phyloP scores from a whole-genome alignment of 1,140 invertebrate species.

The Drosophila subpulchrella region DNA sequence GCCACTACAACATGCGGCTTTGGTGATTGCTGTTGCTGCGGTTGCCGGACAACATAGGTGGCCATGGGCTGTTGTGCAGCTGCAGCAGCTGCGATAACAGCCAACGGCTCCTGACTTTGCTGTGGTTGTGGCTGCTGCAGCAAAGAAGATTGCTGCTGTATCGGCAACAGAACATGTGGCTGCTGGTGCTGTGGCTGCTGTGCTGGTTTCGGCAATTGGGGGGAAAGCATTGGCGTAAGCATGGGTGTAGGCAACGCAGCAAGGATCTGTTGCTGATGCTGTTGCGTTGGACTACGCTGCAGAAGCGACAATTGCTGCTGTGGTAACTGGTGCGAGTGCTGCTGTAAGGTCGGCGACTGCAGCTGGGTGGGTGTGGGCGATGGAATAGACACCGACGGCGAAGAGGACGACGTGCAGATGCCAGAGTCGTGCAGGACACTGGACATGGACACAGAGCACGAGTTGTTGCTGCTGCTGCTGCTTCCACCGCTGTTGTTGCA shows the following conservation, averaged over 20 bases:
- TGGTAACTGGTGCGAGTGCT: constrained; percentile 35
- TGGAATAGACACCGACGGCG: constrained; percentile 77
- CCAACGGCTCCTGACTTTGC: constrained; percentile 58
- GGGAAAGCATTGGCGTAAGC: constrained; percentile 60
- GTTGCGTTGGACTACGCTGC: constrained; percentile 63
- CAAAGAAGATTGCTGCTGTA: constrained; percentile 33
- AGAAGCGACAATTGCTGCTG: constrained; percentile 56
- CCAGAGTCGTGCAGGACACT: constrained; percentile 80
- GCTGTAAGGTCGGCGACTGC: constrained; percentile 67
- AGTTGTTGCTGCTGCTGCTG: constrained; percentile 59
- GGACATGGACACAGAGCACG: constrained; percentile 74
- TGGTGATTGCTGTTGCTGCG: constrained; percentile 29
- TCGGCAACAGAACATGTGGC: constrained; percentile 15
- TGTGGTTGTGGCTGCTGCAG: constrained; percentile 38
- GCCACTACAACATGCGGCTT: constrained; percentile 27
- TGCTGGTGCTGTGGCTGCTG: constrained; percentile 25
- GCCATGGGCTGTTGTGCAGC: constrained; percentile 51
- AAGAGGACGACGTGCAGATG: constrained; percentile 80
- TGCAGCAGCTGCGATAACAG: constrained; percentile 65
- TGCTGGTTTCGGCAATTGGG: constrained; percentile 36
- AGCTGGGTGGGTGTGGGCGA: constrained; percentile 73
- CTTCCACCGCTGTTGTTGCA: constrained; percentile 26
- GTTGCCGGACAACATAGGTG: constrained; percentile 54
- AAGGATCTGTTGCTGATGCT: constrained; percentile 57
- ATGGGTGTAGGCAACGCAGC: constrained; percentile 69